Evolutionary conservation across 1,140 invertebrate species (phyloP).

Genomic region (Chrysoperla carnea): DNA sequence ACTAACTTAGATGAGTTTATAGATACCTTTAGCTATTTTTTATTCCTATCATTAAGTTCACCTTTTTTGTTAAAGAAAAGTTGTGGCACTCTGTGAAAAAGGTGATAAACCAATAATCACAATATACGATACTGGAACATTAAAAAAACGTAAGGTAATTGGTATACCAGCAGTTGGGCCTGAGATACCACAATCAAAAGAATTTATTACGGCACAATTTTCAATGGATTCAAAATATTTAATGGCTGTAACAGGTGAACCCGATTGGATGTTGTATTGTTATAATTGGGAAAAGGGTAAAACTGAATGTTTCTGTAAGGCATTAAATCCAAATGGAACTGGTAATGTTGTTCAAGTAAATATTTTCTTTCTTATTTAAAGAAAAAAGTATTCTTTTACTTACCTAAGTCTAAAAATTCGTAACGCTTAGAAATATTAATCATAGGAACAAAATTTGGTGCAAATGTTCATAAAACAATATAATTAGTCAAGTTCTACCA

Average conservation of each 20-base stretch:
- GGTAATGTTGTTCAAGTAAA: slow-evolving; percentile 23
- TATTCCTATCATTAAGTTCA: too few relatives aligned
- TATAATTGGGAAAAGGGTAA: slow-evolving; percentile 75
- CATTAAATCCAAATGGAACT: slow-evolving; percentile 40
- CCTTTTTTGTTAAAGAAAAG: slow-evolving; percentile 31
- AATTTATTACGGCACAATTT: slow-evolving; percentile 56
- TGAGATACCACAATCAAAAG: slow-evolving; percentile 22
- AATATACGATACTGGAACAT: slow-evolving; percentile 41
- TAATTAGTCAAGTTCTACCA: too few relatives aligned
- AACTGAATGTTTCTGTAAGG: slow-evolving; percentile 53
- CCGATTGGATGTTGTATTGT: slow-evolving; percentile 62
- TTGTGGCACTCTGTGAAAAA: slow-evolving; percentile 29
- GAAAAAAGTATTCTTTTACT: background rate
- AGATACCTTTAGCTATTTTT: too few relatives aligned
- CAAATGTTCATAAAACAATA: too few relatives aligned
- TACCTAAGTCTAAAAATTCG: too few relatives aligned
- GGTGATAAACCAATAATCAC: slow-evolving; percentile 37
- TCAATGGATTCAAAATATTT: slow-evolving; percentile 62
- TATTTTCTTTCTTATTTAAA: background rate
- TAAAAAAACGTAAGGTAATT: slow-evolving; percentile 40
- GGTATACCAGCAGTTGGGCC: slow-evolving; percentile 8
- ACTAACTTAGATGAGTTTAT: too few relatives aligned
- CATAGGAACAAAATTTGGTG: too few relatives aligned
- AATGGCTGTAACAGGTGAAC: slow-evolving; percentile 55
- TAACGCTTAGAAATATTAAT: too few relatives aligned